Evolutionary conservation across 2,113 vertebrate species (phyloP), one percentile per base, ranked within the genome.

Genomic region (Rattus rattus): DNA sequence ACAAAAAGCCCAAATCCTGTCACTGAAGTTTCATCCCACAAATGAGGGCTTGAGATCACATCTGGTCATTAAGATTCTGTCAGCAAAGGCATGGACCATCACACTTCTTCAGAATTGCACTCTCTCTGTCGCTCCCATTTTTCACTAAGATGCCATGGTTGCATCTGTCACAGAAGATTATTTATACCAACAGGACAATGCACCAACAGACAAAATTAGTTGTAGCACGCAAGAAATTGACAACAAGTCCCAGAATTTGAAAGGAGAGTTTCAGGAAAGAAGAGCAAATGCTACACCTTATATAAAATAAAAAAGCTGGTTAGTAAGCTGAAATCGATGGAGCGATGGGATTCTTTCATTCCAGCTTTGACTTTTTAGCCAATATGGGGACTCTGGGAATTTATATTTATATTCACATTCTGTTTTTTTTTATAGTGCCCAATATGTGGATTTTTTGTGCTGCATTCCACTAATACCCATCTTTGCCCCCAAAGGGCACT

Each of bases 161-260:
- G 96, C 96, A 96, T 96, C 98, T 98, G 98, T 97, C 98, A 98
- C 0, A 54, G 94, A 77, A 92, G 94, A 98, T 98, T 98, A 98
- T 0, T 95, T 94, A 43, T 97, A 93, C 98, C 97, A 97, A 77
- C 0, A 0, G 7, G 79, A 93, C 88, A 97, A 96, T 85, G 95
- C 95, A 97, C 90, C 12, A 81, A 72, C 73, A 96, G 95, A 95
- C 43, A 97, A 93, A 98, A 98, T 92, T 69, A 67, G 73, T 93
- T 97, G 94, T 98, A 98, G 97, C 98, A 97, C 36, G 1, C 76
- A 96, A 97, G 96, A 97, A 98, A 98, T 97, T 80, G 92, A 98
- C 97, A 98, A 98, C 98, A 98, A 98, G 96, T 96, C 94, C 72
- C 36, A 96, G 90, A 97, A 98, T 98, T 96, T 95, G 94, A 98